Evolutionary conservation across 2,113 vertebrate genomes (phyloP).

Genomic region (Porphyrio hochstetteri): DNA sequence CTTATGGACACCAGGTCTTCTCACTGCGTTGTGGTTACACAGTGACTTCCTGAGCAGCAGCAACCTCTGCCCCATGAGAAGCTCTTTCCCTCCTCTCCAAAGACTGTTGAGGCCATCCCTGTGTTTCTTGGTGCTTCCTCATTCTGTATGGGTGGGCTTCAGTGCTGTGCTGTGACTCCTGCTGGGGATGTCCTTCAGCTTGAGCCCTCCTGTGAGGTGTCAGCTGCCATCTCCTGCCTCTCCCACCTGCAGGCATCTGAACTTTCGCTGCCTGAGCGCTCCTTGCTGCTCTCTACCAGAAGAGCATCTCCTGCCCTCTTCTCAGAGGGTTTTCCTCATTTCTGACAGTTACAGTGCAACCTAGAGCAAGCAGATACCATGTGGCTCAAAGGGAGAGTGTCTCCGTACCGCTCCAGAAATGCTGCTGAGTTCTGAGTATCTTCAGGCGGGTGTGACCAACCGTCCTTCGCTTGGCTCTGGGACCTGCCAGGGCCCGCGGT

Average conservation of each 20-base stretch:
- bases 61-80: neutral
- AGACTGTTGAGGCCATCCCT: neutral
- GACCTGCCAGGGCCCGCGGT: neutral
- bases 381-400: neutral
- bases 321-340: neutral
- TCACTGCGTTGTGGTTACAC: rapidly evolving
- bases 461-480: neutral
- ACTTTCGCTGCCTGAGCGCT: neutral
- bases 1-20: neutral
- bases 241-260: neutral
- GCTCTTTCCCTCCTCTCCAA: neutral
- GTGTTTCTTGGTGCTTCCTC: neutral
- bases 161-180: neutral
- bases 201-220: neutral
- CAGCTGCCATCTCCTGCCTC: neutral
- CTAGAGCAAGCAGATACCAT: neutral
- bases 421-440: neutral
- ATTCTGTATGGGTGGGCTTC: neutral
- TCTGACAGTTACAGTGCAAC: neutral
- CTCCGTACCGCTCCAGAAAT: neutral
- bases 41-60: neutral
- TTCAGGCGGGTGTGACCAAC: neutral
- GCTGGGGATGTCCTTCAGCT: neutral
- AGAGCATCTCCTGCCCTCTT: neutral
- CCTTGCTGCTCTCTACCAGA: neutral